These are phyloP conservation scores for Camelus dromedarius DNA, from an alignment of 2,113 vertebrate species.

Conservation along the genomic window DNA sequence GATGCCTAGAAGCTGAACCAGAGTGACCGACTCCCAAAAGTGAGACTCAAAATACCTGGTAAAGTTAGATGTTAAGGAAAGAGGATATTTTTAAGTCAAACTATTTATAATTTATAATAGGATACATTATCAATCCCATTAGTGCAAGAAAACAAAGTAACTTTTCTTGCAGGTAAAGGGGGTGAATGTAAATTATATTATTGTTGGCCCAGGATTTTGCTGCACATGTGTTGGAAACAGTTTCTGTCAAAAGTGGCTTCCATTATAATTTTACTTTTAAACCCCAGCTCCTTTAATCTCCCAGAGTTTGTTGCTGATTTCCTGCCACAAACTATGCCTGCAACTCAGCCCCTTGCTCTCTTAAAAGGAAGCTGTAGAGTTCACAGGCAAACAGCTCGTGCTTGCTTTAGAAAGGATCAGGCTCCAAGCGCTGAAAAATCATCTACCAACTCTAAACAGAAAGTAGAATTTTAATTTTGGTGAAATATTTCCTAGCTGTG, in stretches of 20 bases:
- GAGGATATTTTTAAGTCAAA: not conserved
- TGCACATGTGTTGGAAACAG: not conserved
- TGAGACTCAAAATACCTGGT: not conserved
- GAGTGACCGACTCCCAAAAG: not conserved
- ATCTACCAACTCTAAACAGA: not conserved
- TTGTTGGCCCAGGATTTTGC: not conserved
- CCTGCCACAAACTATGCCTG: conserved; percentile 22
- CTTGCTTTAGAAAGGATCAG: conserved; percentile 16
- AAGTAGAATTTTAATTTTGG: conserved; percentile 37
- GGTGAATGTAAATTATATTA: not conserved
- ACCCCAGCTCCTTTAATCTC: conserved; percentile 27
- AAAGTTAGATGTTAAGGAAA: not conserved
- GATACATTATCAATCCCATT: not conserved
- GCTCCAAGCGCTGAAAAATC: not conserved
- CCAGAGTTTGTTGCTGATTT: conserved; percentile 38
- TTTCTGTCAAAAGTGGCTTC: conserved; percentile 45
- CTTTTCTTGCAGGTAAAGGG: conserved; percentile 36
- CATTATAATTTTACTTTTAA: not conserved
- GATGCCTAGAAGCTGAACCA: not conserved
- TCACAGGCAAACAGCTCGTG: not conserved
- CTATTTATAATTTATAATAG: not conserved
- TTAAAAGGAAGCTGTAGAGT: not conserved
- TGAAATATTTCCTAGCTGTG: not conserved
- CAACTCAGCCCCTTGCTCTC: not conserved
- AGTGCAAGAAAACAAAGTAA: not conserved